Base-by-base conservation (phyloP, 92 coral and sea anemone species). In the Micromussa lordhowensis region DNA sequence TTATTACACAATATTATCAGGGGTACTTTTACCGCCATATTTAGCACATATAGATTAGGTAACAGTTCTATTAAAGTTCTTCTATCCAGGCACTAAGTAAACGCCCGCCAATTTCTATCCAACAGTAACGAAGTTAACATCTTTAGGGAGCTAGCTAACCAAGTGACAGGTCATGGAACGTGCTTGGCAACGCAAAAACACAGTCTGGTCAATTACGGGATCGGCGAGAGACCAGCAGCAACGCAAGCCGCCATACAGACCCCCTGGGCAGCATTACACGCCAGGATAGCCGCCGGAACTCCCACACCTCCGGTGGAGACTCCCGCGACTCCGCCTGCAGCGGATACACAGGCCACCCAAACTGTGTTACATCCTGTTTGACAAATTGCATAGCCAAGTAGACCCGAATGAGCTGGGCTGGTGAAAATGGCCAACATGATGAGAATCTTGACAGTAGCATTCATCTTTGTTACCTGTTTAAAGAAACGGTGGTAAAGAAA, bases 281-380 rank as follows among this genome's bases (percentile, higher is more conserved):
- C 88, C 64, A 88, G 38, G 78, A 88, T 83, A 53, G 88, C 91
- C 5, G 83, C 88, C 13, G 91, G 82, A 26, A 90, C 90, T 29
- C 3, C 89, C 0, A 18, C 32, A 19, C 92, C 90, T 68, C 92
- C 92, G 5, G 89, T 90, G 70, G 92, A 32, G 5, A 85, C 92
- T 18, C 92, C 92, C 0, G 92, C 92, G 2, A n/a, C 16, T 21
- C 92, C 92, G 1, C 92, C 92, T 4, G 82, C 92, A 28, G 86
- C 92, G 57, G 92, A 8, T 0, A 85, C 90, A 79, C 92, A 90
- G 57, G 86, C 77, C 6, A 79, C 92, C 92, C 92, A 90, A 16
- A 79, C 82, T 1, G 78, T 24, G 68, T 90, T 85, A 55, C 92
- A 90, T 35, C 90, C 92, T 0, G 92, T 85, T 30, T 90, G 92